A percentile compares a stretch with the other conserved stretches of the same genome.
Evolutionary conservation across 2,888 invertebrate species (phyloP).

Genomic region (Amitus sp.): DNA sequence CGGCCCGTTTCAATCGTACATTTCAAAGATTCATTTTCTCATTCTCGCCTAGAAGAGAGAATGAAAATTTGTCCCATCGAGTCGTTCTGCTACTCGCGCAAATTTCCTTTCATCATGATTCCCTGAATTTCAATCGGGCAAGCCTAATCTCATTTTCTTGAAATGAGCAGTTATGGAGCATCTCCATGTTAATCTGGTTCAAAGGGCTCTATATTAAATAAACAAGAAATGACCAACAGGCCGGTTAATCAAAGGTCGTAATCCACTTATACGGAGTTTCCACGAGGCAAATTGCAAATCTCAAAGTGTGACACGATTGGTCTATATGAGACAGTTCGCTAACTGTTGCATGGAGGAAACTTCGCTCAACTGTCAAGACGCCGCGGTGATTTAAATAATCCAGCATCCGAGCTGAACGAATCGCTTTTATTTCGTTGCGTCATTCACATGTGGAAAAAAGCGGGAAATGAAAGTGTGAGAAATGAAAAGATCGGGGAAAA

Average conservation of each 20-base stretch:
- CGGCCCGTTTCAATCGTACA: not conserved
- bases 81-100: not conserved
- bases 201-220: not conserved
- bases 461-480: constrained; percentile 3
- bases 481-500: constrained; percentile 4
- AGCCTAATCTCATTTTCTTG: not conserved
- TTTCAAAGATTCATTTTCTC: constrained; percentile 4
- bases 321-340: constrained; percentile 3
- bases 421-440: not conserved
- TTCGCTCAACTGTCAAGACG: constrained; percentile 10
- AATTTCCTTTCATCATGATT: not conserved
- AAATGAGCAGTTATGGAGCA: not conserved
- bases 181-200: constrained; percentile 1
- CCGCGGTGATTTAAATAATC: not conserved
- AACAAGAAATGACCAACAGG: constrained; percentile 4
- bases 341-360: constrained; percentile 6
- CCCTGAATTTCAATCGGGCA: not conserved
- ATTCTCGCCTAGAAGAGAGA: constrained; percentile 1
- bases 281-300: not conserved
- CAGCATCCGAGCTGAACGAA: not conserved
- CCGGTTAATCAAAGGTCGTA: constrained; percentile 4
- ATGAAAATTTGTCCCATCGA: too few species aligned
- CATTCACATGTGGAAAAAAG: constrained; percentile 12
- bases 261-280: constrained; percentile 7
- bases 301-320: constrained; percentile 1